Evolutionary conservation across 2,113 vertebrate species (phyloP).

Genomic region (Gavialis gangeticus): DNA sequence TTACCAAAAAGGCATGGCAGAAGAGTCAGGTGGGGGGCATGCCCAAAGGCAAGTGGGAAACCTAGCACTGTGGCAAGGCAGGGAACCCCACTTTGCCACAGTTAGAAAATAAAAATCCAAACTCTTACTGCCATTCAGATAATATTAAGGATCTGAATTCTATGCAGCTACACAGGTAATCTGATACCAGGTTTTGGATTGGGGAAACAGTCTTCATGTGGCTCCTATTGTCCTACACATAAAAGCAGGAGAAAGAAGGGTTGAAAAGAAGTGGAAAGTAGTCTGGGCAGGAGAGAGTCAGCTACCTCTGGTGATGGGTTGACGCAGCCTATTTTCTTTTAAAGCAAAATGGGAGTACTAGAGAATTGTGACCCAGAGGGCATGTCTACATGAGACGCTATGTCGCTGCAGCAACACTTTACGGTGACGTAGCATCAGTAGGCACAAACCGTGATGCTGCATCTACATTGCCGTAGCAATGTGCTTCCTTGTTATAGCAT

Average conservation of each 20-base stretch:
- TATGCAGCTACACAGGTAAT: not conserved
- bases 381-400: too few relatives aligned
- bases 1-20: too few relatives aligned
- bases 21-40: too few relatives aligned
- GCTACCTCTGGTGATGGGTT: not conserved
- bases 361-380: conserved; percentile 10
- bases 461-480: too few relatives aligned
- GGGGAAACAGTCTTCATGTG: not conserved
- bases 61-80: too few relatives aligned
- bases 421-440: too few relatives aligned
- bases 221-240: not conserved
- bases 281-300: not conserved
- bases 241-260: not conserved
- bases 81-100: not conserved
- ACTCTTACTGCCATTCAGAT: not conserved
- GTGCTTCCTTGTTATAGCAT: too few relatives aligned
- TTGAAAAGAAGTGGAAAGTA: not conserved
- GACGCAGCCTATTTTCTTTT: conserved; percentile 36
- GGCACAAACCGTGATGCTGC: too few relatives aligned
- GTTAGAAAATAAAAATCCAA: not conserved
- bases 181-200: not conserved
- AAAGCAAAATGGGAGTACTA: conserved; percentile 49
- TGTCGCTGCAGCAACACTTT: too few relatives aligned
- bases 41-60: too few relatives aligned
- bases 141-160: not conserved